phyloP scores from a whole-genome alignment of 2,113 vertebrate species.

The Chelonoidis abingdonii region DNA sequence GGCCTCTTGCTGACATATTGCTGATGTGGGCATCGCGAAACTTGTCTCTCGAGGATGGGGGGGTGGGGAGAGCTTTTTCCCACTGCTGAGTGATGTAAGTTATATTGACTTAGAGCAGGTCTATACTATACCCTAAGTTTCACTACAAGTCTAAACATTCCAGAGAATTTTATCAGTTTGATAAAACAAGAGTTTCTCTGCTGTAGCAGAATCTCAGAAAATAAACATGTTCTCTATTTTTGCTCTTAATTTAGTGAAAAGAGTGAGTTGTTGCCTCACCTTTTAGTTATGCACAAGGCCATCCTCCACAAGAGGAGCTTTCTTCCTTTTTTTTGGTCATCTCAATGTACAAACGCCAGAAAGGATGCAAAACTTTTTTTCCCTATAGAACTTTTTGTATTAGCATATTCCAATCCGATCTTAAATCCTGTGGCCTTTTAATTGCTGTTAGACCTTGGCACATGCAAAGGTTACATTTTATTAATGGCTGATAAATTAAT shows the following conservation, averaged over 20 bases:
- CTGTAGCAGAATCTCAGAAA: not conserved
- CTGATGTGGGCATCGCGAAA: no score
- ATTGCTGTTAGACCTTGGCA: not conserved
- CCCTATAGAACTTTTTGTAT: rapidly evolving
- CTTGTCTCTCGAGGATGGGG: no score
- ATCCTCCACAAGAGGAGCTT: not conserved
- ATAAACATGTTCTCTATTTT: not conserved
- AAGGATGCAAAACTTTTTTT: not conserved
- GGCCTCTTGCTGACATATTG: no score
- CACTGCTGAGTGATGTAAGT: no score
- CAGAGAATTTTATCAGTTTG: no score
- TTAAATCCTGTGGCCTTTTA: not conserved
- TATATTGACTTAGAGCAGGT: no score
- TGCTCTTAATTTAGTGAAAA: not conserved
- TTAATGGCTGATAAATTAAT: not conserved
- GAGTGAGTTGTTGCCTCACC: not conserved
- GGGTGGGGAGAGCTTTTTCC: no score
- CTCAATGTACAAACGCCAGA: not conserved
- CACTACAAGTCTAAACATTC: no score
- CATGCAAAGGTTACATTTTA: not conserved
- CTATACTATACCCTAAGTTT: no score
- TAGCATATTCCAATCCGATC: rapidly evolving
- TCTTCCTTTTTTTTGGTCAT: not conserved
- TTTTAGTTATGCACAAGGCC: not conserved
- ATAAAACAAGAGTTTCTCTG: not conserved